Conservation (phyloP, 2,888 invertebrate genomes). For the Keiferia lycopersicella region DNA sequence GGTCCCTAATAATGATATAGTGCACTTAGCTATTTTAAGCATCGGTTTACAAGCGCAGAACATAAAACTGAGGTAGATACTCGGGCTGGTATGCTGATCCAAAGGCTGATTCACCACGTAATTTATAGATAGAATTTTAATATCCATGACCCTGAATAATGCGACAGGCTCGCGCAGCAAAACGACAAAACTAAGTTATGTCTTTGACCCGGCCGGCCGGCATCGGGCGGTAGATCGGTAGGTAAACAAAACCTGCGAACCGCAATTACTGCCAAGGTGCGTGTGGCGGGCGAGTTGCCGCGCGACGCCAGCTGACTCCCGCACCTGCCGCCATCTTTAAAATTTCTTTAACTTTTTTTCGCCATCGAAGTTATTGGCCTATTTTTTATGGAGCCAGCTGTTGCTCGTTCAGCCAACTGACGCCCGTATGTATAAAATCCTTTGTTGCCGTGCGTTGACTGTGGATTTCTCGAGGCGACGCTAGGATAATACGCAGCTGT, state of each 20-base stretch:
- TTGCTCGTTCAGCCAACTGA: conserved; percentile 63
- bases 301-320: conserved; percentile 66
- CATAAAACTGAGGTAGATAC: conserved; percentile 27
- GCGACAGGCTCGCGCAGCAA: conserved; percentile 27
- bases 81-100: conserved; percentile 28
- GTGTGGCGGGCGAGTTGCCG: conserved; percentile 40
- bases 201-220: conserved; percentile 44
- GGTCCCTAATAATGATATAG: too few species aligned
- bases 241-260: conserved; percentile 62
- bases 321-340: conserved; percentile 77
- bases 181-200: conserved; percentile 31
- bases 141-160: conserved; percentile 32
- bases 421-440: conserved; percentile 57
- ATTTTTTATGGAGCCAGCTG: conserved; percentile 81
- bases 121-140: conserved; percentile 31
- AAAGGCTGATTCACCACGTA: conserved; percentile 27
- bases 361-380: conserved; percentile 79
- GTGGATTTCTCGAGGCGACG: conserved; percentile 52
- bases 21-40: background rate
- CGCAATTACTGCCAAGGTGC: conserved; percentile 78
- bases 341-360: conserved; percentile 76
- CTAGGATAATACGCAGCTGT: conserved; percentile 67
- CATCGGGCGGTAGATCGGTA: too few species aligned
- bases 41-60: conserved; percentile 8
- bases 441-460: conserved; percentile 51